A percentile compares a stretch with the other conserved stretches of the same genome.
phyloP scores from a whole-genome alignment of 2,888 invertebrate species.

The Helleia helle region DNA sequence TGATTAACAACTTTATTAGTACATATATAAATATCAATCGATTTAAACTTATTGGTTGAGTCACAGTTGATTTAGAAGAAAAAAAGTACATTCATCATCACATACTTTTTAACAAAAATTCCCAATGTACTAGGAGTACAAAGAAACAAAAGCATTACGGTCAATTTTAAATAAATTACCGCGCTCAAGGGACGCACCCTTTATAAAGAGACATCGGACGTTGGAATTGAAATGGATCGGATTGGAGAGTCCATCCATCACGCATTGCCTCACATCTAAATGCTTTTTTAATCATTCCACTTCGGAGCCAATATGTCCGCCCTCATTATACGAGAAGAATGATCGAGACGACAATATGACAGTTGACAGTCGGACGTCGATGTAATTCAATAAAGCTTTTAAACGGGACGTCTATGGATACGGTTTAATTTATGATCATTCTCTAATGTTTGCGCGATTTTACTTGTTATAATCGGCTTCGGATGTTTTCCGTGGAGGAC shows the following conservation, averaged over 20 bases:
- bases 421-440: too few species aligned
- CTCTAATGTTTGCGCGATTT: too few species aligned
- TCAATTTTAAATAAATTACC: conserved; percentile 48
- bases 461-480: too few species aligned
- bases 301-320: conserved; percentile 42
- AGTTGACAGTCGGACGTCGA: conserved; percentile 57
- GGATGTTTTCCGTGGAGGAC: too few species aligned
- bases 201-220: conserved; percentile 42
- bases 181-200: conserved; percentile 59
- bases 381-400: conserved; percentile 42
- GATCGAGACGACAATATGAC: conserved; percentile 61
- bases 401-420: too few species aligned
- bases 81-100: too few species aligned
- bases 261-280: conserved; percentile 56
- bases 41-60: too few species aligned
- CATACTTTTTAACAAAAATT: too few species aligned
- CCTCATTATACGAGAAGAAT: conserved; percentile 50
- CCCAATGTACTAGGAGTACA: too few species aligned
- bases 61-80: too few species aligned
- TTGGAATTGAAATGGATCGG: conserved; percentile 70
- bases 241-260: conserved; percentile 68
- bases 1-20: too few species aligned
- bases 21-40: too few species aligned
- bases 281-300: conserved; percentile 71
- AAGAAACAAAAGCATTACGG: conserved; percentile 30